Base-by-base conservation (phyloP, 2,113 vertebrate genomes). In the Oceanites oceanicus region DNA sequence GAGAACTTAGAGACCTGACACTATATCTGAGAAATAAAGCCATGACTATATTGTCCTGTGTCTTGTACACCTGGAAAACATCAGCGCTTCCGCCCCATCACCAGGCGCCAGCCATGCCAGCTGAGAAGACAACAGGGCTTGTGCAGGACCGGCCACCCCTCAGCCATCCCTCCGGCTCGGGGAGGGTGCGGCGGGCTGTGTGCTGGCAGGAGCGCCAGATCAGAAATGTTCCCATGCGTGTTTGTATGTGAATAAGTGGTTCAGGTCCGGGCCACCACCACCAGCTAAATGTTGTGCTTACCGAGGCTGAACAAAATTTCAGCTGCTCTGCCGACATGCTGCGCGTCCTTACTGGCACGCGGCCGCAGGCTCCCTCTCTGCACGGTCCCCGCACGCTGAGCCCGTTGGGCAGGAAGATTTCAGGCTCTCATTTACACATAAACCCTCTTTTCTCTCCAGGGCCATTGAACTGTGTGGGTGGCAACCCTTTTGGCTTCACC, bases 61-160 rank as follows among this genome's bases (percentile, higher is more conserved):
- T 49, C 36, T 42, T 40, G 47, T 30, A n/a, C 26, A 34, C 19
- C 50, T 83, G 32, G 56, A 90, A 36, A 80, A 34, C 30, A 32
- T 15, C 49, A 52, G 56, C 3, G 4, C 25, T 44, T 72, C 49
- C 23, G 7, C 17, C 50, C 38, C 1, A 1, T 75, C 32, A 59
- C n/a, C 17, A 30, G 55, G 8, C 20, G 9, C 38, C 3, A 4
- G 26, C 40, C 0, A 0, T 77, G n/a, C n/a, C 45, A 34, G 61
- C 47, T 16, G 44, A 36, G 68, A 40, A 2, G 11, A 34, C 0
- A 0, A 10, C 42, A 55, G 40, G n/a, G 22, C 26, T 75, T 38
- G 17, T 79, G 56, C n/a, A 50, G 66, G 49, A 34, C 75, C 2
- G 2, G 21, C 23, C n/a, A n/a, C 9, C 10, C 11, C 32, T 30